Conservation (phyloP, 1,140 invertebrate genomes). For the Neuroterus valhalla region DNA sequence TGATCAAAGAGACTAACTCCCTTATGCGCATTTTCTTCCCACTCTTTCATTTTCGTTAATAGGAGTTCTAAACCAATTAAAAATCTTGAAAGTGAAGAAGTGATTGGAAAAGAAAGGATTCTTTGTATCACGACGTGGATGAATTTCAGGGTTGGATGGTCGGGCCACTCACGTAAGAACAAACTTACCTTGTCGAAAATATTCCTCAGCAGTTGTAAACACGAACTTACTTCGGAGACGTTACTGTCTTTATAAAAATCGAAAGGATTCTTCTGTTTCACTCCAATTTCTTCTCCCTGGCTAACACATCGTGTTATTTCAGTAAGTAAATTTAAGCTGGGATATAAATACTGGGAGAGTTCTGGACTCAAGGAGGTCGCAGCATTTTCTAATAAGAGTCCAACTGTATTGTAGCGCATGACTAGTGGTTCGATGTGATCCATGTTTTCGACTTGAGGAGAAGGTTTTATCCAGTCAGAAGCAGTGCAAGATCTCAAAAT, state of each 20-base stretch:
- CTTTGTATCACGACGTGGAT: conserved; percentile 83
- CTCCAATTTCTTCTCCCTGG: conserved; percentile 39
- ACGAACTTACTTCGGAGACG: conserved; percentile 84
- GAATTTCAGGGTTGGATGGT: conserved; percentile 89
- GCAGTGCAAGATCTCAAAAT: conserved; percentile 77
- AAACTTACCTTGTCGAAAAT: conserved; percentile 80
- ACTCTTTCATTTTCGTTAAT: conserved; percentile 88
- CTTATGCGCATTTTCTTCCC: conserved; percentile 93
- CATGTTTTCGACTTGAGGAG: conserved; percentile 59
- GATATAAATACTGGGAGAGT: conserved; percentile 74
- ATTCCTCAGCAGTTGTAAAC: conserved; percentile 80
- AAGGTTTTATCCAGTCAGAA: conserved; percentile 77
- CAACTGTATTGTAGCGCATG: conserved; percentile 79
- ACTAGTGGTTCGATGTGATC: conserved; percentile 77
- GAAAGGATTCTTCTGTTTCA: conserved; percentile 64
- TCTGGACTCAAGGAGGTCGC: conserved; percentile 73
- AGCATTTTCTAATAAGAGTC: conserved; percentile 71
- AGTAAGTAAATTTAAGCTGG: conserved; percentile 75
- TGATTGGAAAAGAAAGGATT: conserved; percentile 86
- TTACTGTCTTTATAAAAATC: conserved; percentile 94
- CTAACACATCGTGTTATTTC: conserved; percentile 42
- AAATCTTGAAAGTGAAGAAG: conserved; percentile 89
- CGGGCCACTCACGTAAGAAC: conserved; percentile 90
- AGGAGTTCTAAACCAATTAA: conserved; percentile 93
- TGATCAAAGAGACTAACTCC: conserved; percentile 87